Percentiles rank a stretch among this genome's conserved stretches.
Conservation (phyloP, 2,797 vertebrate species). For the Darevskia nairensis region DNA sequence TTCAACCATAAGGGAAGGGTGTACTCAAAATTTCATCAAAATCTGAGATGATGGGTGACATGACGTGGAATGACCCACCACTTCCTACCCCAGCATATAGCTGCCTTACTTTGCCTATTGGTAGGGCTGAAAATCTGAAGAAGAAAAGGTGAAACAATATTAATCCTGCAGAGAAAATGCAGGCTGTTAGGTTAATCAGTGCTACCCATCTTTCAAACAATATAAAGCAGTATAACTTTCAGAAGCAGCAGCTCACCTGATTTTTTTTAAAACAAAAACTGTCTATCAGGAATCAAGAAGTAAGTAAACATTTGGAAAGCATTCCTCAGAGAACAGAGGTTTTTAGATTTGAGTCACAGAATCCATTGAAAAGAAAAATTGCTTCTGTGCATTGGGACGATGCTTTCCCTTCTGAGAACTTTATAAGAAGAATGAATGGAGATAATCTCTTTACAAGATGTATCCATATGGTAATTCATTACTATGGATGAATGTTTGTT, state of each 20-base stretch:
- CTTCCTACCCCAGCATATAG: too few species aligned
- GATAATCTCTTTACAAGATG: constrained; percentile 80
- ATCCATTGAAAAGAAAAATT: constrained; percentile 79
- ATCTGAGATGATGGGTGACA: too few species aligned
- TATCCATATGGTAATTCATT: constrained; percentile 71
- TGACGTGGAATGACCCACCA: too few species aligned
- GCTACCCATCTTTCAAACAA: constrained; percentile 73
- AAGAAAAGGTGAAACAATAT: constrained; percentile 41
- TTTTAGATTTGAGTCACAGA: constrained; percentile 72
- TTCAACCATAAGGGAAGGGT: too few species aligned
- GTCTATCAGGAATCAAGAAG: constrained; percentile 74
- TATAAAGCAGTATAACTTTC: constrained; percentile 71
- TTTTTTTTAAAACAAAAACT: constrained; percentile 69
- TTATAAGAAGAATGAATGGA: constrained; percentile 68
- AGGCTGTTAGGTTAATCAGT: constrained; percentile 68
- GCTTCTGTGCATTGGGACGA: constrained; percentile 75
- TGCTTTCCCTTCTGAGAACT: constrained; percentile 74
- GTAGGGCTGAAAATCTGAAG: constrained; percentile 4
- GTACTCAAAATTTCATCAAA: too few species aligned
- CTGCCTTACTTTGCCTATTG: not conserved
- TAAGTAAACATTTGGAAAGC: constrained; percentile 79
- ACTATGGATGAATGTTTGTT: constrained; percentile 26
- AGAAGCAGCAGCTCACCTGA: constrained; percentile 70
- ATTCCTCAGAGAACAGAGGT: constrained; percentile 75
- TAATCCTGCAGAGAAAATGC: constrained; percentile 51